phyloP scores from a whole-genome alignment of 1,140 invertebrate genomes.

The Marisa cornuarietis region DNA sequence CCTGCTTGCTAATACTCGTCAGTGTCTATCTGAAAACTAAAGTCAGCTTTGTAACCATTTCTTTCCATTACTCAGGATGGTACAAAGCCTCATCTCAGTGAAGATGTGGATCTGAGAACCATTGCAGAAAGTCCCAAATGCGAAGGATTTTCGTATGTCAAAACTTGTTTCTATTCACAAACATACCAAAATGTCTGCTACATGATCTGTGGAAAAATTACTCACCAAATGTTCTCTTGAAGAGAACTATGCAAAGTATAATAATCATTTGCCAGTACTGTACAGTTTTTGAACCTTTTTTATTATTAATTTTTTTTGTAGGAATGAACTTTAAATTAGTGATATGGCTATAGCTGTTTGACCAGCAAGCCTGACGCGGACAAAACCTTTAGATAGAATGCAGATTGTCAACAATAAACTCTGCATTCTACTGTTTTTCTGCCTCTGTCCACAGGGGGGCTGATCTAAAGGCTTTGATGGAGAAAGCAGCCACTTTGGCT shows the following conservation, averaged over 20 bases:
- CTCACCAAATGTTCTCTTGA: too few relatives aligned
- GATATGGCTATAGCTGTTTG: too few relatives aligned
- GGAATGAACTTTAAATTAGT: too few relatives aligned
- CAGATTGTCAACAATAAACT: too few relatives aligned
- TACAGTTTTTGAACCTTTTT: too few relatives aligned
- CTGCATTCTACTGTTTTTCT: not conserved
- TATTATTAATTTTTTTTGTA: too few relatives aligned
- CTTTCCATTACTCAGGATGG: constrained; percentile 73
- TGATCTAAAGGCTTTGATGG: constrained; percentile 86
- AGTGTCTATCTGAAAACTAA: not conserved
- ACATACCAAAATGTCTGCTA: too few relatives aligned
- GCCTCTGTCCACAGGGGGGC: constrained; percentile 76
- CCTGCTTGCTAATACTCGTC: not conserved
- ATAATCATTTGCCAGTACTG: too few relatives aligned
- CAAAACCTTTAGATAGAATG: too few relatives aligned
- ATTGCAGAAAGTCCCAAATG: constrained; percentile 75
- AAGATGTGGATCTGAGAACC: constrained; percentile 80
- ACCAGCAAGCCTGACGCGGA: too few relatives aligned
- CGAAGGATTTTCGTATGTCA: constrained; percentile 77
- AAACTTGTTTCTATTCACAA: not conserved
- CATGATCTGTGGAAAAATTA: too few relatives aligned
- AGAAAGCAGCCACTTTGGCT: constrained; percentile 82
- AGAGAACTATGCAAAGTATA: too few relatives aligned
- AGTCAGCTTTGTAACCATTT: not conserved
- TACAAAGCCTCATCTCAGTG: constrained; percentile 77